These are phyloP conservation scores for Tretioscincus oriximinensis DNA, from an alignment of 2,113 vertebrate genomes.

Conservation along the genomic window DNA sequence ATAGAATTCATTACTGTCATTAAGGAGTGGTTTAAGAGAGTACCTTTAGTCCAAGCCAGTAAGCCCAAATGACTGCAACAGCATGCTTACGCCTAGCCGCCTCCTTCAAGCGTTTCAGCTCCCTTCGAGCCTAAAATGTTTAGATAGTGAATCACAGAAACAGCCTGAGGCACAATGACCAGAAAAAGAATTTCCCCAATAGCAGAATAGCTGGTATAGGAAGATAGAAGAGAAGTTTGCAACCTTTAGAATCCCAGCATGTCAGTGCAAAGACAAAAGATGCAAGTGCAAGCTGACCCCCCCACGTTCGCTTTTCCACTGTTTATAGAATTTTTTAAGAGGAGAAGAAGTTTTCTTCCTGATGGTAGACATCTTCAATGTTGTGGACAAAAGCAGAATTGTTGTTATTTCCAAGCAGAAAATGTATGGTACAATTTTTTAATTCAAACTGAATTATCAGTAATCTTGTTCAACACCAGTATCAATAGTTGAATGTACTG, in stretches of 20 bases:
- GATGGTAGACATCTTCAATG: background rate
- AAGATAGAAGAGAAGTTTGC: conserved; percentile 25
- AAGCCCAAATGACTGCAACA: conserved; percentile 99
- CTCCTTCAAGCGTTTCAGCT: conserved; percentile 96
- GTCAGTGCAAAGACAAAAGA: background rate
- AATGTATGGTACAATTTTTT: background rate
- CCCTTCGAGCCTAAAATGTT: conserved; percentile 94
- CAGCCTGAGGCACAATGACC: conserved; percentile 69
- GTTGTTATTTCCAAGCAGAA: background rate
- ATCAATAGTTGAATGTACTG: background rate
- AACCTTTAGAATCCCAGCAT: background rate
- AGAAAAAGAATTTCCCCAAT: conserved; percentile 56
- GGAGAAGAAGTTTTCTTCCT: background rate
- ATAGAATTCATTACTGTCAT: conserved; percentile 44
- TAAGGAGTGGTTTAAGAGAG: conserved; percentile 64
- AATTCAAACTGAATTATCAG: background rate
- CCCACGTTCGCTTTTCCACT: background rate
- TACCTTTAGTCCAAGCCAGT: conserved; percentile 99
- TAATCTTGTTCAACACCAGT: background rate
- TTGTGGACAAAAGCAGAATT: accelerated
- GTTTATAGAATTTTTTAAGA: background rate
- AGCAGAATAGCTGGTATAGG: conserved; percentile 31
- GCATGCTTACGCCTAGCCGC: conserved; percentile 97
- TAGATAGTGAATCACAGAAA: conserved; percentile 78
- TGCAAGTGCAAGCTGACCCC: background rate